Conservation (phyloP, 2,888 invertebrate species). For the Baccha elongata region DNA sequence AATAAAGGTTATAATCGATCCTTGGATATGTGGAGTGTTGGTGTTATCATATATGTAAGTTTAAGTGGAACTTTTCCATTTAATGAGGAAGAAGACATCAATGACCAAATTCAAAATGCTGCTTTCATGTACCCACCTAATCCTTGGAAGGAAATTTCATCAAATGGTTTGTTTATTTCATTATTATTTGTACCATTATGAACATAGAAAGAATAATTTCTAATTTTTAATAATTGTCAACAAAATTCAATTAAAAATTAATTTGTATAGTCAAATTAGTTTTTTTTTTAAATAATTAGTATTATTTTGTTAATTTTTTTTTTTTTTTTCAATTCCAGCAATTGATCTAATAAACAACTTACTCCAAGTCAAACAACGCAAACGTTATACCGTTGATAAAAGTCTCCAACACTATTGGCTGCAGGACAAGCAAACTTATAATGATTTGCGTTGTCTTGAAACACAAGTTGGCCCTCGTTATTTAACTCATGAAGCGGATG, state of each 20-base stretch:
- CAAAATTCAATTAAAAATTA: too few species aligned
- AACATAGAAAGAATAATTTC: too few species aligned
- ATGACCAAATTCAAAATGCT: constrained; percentile 99
- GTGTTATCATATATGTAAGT: constrained; percentile 99
- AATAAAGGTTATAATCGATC: constrained; percentile 99
- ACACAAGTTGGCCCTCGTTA: constrained; percentile 90
- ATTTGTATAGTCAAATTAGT: too few species aligned
- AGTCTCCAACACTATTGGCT: constrained; percentile 97
- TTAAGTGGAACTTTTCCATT: constrained; percentile 99
- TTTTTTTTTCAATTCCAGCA: constrained; percentile 84
- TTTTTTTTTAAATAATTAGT: not conserved
- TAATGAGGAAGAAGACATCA: constrained; percentile 99
- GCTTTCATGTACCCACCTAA: constrained; percentile 99
- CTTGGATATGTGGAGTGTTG: constrained; percentile 99
- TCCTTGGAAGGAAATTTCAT: constrained; percentile 98
- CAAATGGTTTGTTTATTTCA: constrained; percentile 86
- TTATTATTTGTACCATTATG: not conserved
- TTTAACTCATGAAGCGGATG: constrained; percentile 96
- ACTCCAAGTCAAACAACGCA: constrained; percentile 97
- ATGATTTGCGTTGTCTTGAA: constrained; percentile 95
- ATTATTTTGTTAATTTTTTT: not conserved
- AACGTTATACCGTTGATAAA: constrained; percentile 97
- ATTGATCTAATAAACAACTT: constrained; percentile 99
- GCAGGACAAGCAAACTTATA: constrained; percentile 98
- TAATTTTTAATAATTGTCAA: too few species aligned